Percentiles rank a stretch among this genome's conserved stretches.
Conservation (phyloP, 2,797 vertebrate genomes). For the Euphonia xanthogaster region DNA sequence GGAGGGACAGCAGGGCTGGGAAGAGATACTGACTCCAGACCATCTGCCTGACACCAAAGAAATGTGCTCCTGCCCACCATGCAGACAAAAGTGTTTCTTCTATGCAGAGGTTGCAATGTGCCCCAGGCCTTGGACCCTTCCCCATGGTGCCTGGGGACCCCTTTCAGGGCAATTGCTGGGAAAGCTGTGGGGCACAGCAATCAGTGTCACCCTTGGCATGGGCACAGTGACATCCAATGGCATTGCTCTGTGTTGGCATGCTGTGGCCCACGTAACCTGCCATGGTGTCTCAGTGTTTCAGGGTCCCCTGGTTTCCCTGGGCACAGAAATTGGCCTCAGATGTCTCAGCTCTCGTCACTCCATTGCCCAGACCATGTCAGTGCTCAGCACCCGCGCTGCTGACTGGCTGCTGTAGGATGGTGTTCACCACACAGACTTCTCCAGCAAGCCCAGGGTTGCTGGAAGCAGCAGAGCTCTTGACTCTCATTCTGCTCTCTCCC, state of each 20-base stretch:
- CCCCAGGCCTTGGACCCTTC: background rate
- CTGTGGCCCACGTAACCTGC: background rate
- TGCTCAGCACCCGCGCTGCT: fast-evolving
- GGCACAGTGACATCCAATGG: background rate
- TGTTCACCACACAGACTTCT: background rate
- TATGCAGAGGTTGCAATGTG: background rate
- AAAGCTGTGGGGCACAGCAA: background rate
- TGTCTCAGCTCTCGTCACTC: background rate
- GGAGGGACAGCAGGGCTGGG: background rate
- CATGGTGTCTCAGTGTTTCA: background rate
- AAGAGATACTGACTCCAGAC: background rate
- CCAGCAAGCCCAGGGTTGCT: background rate
- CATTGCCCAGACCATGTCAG: background rate
- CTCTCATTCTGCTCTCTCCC: background rate
- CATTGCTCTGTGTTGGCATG: background rate
- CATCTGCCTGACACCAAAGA: background rate
- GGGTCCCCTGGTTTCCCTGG: background rate
- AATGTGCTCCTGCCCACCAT: background rate
- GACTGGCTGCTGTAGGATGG: background rate
- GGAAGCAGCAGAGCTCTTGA: background rate
- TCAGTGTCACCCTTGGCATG: background rate
- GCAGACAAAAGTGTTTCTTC: background rate
- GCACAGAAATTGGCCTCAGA: background rate
- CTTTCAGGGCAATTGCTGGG: background rate
- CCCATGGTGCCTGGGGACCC: background rate